Evolutionary conservation across 1,140 invertebrate genomes (phyloP).

Genomic region (Drosophila virilis): DNA sequence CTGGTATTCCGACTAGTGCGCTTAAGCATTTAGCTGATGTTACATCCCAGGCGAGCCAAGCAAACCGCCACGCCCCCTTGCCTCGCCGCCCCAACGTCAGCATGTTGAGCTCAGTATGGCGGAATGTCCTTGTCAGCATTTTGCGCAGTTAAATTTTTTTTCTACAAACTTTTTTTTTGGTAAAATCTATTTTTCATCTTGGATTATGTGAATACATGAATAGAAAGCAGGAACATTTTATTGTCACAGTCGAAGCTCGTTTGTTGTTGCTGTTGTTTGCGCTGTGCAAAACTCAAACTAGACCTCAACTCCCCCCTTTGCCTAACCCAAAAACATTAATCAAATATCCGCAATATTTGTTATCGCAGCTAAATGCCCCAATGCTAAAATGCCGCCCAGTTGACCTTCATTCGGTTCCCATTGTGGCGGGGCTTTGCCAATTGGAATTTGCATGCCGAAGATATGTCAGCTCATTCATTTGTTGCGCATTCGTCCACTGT

Average conservation of each 20-base stretch:
- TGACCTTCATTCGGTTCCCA: conserved; percentile 16
- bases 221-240: conserved; percentile 70
- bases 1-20: conserved; percentile 61
- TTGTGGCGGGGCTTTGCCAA: too few species aligned
- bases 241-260: conserved; percentile 72
- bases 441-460: conserved; percentile 17
- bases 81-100: conserved; percentile 17
- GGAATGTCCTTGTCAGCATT: conserved; percentile 79
- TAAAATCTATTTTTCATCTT: conserved; percentile 81
- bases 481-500: conserved; percentile 50
- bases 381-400: conserved; percentile 25
- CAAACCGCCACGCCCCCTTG: conserved; percentile 34
- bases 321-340: conserved; percentile 54
- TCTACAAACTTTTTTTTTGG: conserved; percentile 2
- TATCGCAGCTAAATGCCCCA: conserved; percentile 29
- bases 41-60: conserved; percentile 59
- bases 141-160: conserved; percentile 70
- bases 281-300: background rate
- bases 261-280: conserved; percentile 17
- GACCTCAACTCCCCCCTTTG: background rate
- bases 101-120: conserved; percentile 31
- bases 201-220: conserved; percentile 81
- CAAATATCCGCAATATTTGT: conserved; percentile 73
- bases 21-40: conserved; percentile 82
- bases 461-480: conserved; percentile 36